A percentile compares a stretch with the other conserved stretches of the same genome.
Conservation (phyloP, 2,888 invertebrate species). For the Hoplodrina ambigua region DNA sequence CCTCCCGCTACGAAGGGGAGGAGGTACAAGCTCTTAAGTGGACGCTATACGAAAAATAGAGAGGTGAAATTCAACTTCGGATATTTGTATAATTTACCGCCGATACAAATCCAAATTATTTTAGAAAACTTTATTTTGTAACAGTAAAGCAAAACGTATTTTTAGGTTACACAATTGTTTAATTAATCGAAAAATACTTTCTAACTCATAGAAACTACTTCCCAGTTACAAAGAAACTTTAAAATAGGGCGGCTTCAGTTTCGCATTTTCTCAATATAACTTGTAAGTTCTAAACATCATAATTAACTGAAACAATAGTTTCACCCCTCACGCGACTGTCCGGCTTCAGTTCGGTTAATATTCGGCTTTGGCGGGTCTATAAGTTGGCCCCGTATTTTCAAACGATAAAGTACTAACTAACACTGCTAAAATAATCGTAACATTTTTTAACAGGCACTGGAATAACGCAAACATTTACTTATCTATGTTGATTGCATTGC, state of each 20-base stretch:
- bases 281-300: constrained; percentile 37
- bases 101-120: not conserved
- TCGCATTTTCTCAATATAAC: constrained; percentile 4
- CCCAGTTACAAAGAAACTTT: constrained; percentile 12
- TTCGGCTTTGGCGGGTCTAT: constrained; percentile 26
- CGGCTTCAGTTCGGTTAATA: constrained; percentile 24
- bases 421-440: constrained; percentile 63
- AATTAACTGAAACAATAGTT: constrained; percentile 24
- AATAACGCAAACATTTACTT: constrained; percentile 80
- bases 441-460: constrained; percentile 59
- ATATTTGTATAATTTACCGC: constrained; percentile 5
- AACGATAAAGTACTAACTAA: constrained; percentile 53
- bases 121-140: not conserved
- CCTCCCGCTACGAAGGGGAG: constrained; percentile 17
- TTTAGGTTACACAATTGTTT: constrained; percentile 5
- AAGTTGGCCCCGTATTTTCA: constrained; percentile 16
- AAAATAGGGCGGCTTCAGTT: constrained; percentile 3
- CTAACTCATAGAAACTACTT: not conserved
- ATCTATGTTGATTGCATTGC: constrained; percentile 87
- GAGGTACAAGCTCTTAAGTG: constrained; percentile 32
- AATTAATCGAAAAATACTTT: not conserved
- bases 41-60: constrained; percentile 7
- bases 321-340: constrained; percentile 12
- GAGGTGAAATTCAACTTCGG: not conserved
- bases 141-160: too few relatives aligned